phyloP scores from a whole-genome alignment of 2,113 vertebrate genomes.

The Tinamus guttatus region DNA sequence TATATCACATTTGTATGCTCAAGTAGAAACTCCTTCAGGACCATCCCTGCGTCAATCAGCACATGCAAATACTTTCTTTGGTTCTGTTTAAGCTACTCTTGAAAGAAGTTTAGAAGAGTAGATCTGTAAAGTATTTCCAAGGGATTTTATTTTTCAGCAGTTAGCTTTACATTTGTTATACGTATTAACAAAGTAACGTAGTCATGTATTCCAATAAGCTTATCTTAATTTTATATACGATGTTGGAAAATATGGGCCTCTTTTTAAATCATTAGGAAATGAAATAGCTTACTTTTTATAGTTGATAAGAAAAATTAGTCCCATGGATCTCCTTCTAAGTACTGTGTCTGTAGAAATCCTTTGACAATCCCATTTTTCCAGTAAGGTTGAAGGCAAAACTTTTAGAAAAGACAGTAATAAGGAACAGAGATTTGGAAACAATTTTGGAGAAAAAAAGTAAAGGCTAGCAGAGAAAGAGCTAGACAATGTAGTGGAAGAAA shows the following conservation, averaged over 20 bases:
- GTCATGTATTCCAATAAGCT: neutral
- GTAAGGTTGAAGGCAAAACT: neutral
- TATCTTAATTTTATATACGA: constrained; percentile 31
- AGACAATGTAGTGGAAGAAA: neutral
- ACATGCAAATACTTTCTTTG: constrained; percentile 1
- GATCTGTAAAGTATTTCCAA: constrained; percentile 11
- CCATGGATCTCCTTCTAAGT: neutral
- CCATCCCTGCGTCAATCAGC: constrained; percentile 21
- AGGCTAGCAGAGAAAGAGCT: neutral
- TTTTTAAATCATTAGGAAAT: neutral
- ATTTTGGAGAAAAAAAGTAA: neutral
- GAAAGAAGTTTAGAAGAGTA: constrained; percentile 2
- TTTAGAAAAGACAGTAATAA: neutral
- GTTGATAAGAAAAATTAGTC: constrained; percentile 1
- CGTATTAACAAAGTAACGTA: constrained; percentile 17
- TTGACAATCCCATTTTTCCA: neutral
- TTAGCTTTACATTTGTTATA: neutral
- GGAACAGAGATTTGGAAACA: neutral
- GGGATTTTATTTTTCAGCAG: neutral
- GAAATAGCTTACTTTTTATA: neutral
- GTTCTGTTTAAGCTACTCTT: constrained; percentile 19
- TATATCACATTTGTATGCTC: constrained; percentile 57
- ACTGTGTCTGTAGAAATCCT: neutral
- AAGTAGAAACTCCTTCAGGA: constrained; percentile 36
- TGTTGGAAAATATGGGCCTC: neutral